phyloP scores from a whole-genome alignment of 1,140 invertebrate genomes.

The Papilio polytes region DNA sequence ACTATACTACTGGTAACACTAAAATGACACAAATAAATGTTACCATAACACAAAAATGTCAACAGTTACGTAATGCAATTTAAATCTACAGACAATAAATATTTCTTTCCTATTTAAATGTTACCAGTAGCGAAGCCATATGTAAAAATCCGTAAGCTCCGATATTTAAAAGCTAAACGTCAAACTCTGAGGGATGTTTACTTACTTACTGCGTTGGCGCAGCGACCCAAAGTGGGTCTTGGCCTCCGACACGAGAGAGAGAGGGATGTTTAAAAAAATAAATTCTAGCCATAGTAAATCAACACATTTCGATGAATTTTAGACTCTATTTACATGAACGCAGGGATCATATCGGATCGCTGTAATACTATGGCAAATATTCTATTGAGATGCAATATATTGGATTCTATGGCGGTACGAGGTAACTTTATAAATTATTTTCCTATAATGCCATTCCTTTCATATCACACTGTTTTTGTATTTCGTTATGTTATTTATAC shows the following conservation, averaged over 20 bases:
- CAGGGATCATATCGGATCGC: conserved; percentile 27
- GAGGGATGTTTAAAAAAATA: conserved; percentile 17
- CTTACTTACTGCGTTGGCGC: too few relatives aligned
- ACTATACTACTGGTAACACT: conserved; percentile 11
- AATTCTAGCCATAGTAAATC: neutral
- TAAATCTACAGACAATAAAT: neutral
- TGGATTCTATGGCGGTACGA: conserved; percentile 43
- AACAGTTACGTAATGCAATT: neutral
- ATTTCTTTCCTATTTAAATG: conserved; percentile 3
- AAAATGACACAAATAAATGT: neutral
- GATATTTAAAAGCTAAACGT: conserved; percentile 4
- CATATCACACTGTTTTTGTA: conserved; percentile 66
- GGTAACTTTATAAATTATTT: conserved; percentile 60
- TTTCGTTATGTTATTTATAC: conserved; percentile 38
- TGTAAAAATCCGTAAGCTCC: conserved; percentile 35
- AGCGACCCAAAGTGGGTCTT: too few relatives aligned
- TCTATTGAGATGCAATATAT: conserved; percentile 33
- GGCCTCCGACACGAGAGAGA: too few relatives aligned
- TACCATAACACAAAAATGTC: neutral
- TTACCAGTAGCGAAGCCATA: conserved; percentile 30
- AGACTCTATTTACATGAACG: neutral
- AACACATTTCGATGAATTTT: neutral
- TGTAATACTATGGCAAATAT: conserved; percentile 25
- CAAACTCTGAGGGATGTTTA: conserved; percentile 1
- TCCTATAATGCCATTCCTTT: conserved; percentile 54